These are phyloP conservation scores for Hipparchia sbordonii DNA, from an alignment of 2,888 invertebrate genomes.

Conservation along the genomic window DNA sequence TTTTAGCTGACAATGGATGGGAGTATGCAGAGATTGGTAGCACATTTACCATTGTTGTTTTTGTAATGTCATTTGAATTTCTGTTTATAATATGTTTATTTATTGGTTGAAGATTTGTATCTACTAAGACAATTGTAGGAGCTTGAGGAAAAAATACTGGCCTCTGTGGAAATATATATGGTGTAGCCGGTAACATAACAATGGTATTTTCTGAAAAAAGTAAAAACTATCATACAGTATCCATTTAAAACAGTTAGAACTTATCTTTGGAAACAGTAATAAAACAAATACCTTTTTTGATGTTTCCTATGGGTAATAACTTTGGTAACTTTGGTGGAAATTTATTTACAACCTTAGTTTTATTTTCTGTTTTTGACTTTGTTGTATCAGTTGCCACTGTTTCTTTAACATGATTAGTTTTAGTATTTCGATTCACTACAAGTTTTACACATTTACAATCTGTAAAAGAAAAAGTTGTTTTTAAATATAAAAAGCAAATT, in stretches of 20 bases:
- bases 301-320: constrained; percentile 58
- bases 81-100: constrained; percentile 66
- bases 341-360: constrained; percentile 38
- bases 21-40: constrained; percentile 79
- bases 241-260: constrained; percentile 6
- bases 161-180: constrained; percentile 75
- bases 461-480: constrained; percentile 56
- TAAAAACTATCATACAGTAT: neutral
- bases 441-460: constrained; percentile 61
- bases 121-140: constrained; percentile 71
- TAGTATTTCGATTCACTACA: constrained; percentile 58
- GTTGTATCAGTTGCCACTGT: constrained; percentile 37
- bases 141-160: constrained; percentile 69
- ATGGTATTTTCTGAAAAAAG: constrained; percentile 68
- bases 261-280: neutral
- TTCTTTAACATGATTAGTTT: constrained; percentile 44
- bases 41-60: constrained; percentile 78
- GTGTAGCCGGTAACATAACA: constrained; percentile 71
- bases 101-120: constrained; percentile 63
- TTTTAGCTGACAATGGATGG: constrained; percentile 68
- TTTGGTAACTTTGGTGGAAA: constrained; percentile 56
- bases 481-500: neutral
- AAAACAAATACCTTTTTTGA: constrained; percentile 61
- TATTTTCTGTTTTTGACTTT: constrained; percentile 40
- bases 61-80: constrained; percentile 68